These are phyloP conservation scores for Lamellibrachia luymesi DNA, from an alignment of 1,140 invertebrate species.

Conservation along the genomic window DNA sequence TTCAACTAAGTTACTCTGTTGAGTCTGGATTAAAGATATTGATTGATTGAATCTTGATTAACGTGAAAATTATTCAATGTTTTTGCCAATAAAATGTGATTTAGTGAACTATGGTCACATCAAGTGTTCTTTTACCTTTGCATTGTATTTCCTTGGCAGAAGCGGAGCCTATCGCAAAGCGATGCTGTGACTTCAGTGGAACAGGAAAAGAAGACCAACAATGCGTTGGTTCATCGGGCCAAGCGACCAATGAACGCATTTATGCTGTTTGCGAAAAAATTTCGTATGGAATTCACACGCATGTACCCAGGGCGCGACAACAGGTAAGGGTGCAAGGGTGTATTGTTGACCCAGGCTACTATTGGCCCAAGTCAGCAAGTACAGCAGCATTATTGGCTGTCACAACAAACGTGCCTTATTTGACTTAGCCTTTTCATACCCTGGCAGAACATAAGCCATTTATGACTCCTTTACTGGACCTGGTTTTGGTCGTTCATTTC, in stretches of 20 bases:
- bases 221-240: slow-evolving; percentile 34
- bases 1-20: too few species aligned
- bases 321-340: slow-evolving; percentile 49
- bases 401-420: too few species aligned
- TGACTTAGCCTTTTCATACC: too few species aligned
- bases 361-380: too few species aligned
- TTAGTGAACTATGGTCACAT: not conserved
- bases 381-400: too few species aligned
- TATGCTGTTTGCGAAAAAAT: slow-evolving; percentile 63
- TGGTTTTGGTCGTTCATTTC: too few species aligned
- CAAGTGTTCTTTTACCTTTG: not conserved
- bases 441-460: too few species aligned
- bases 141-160: not conserved
- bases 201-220: slow-evolving; percentile 8
- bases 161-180: not conserved
- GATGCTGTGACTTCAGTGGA: not conserved
- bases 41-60: not conserved
- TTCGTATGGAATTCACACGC: slow-evolving; percentile 60
- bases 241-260: slow-evolving; percentile 66
- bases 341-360: too few species aligned
- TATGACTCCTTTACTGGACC: too few species aligned
- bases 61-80: not conserved
- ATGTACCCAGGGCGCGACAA: slow-evolving; percentile 64
- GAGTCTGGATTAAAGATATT: too few species aligned
- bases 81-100: not conserved